Percentiles rank a stretch among this genome's conserved stretches.
Conservation (phyloP, 2,888 invertebrate species). For the Dynastes tityus region DNA sequence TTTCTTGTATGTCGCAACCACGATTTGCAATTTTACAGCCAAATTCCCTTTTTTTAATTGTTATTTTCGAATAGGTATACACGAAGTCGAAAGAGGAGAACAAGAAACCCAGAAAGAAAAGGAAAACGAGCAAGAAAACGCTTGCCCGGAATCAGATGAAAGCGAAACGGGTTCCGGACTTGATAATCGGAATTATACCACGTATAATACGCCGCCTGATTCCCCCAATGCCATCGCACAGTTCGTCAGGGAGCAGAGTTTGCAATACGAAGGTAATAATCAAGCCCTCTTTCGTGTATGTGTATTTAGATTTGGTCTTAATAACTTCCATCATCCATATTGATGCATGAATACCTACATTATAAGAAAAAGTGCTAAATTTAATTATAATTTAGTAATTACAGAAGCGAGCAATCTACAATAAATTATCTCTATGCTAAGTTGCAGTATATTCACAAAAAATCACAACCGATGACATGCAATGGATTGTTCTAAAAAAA, state of each 20-base stretch:
- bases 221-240: constrained; percentile 83
- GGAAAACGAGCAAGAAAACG: constrained; percentile 75
- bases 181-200: constrained; percentile 76
- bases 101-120: constrained; percentile 80
- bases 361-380: too few species aligned
- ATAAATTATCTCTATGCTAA: too few species aligned
- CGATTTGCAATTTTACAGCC: not conserved
- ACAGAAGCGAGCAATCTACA: too few species aligned
- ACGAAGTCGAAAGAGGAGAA: constrained; percentile 91
- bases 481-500: too few species aligned
- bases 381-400: too few species aligned
- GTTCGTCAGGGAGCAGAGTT: constrained; percentile 76
- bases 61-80: constrained; percentile 74
- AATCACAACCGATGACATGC: too few species aligned
- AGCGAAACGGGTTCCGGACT: constrained; percentile 79
- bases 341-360: too few species aligned
- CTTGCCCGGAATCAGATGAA: constrained; percentile 74
- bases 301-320: too few species aligned
- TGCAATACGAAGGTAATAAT: constrained; percentile 80
- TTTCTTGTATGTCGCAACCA: not conserved
- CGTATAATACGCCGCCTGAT: constrained; percentile 93
- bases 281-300: not conserved
- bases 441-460: too few species aligned
- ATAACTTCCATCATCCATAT: too few species aligned
- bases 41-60: not conserved